phyloP scores from a whole-genome alignment of 2,888 invertebrate genomes.

The Myopa testacea region DNA sequence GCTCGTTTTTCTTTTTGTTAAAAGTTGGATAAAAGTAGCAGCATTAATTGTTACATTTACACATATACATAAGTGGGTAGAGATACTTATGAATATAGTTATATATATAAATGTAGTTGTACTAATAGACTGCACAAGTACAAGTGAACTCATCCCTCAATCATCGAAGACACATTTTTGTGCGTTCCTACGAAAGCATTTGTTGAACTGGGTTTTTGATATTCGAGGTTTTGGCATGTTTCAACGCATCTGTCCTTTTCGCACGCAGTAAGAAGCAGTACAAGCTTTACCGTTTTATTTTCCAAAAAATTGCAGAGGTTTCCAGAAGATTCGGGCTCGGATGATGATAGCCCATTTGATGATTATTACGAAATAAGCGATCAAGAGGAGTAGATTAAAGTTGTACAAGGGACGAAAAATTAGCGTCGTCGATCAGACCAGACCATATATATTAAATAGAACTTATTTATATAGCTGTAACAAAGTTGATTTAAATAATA shows the following conservation, averaged over 20 bases:
- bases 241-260: not conserved
- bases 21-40: too few species aligned
- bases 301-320: slow-evolving; percentile 57
- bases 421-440: not conserved
- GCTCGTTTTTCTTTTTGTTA: too few species aligned
- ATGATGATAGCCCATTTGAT: slow-evolving; percentile 66
- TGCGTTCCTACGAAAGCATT: too few species aligned
- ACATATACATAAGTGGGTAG: too few species aligned
- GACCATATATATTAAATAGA: not conserved
- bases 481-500: not conserved
- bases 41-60: too few species aligned
- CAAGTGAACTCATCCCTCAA: too few species aligned
- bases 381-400: slow-evolving; percentile 54
- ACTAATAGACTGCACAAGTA: too few species aligned
- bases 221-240: not conserved
- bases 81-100: too few species aligned
- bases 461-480: not conserved
- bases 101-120: too few species aligned
- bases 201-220: not conserved
- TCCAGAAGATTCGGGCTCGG: slow-evolving; percentile 65
- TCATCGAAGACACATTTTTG: too few species aligned
- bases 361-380: slow-evolving; percentile 64
- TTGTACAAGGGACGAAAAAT: slow-evolving; percentile 7
- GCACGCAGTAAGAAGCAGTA: not conserved
- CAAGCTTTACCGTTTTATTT: slow-evolving; percentile 17